Base-by-base conservation (phyloP, 2,888 invertebrate genomes). In the Lordiphosa fenestrarum region DNA sequence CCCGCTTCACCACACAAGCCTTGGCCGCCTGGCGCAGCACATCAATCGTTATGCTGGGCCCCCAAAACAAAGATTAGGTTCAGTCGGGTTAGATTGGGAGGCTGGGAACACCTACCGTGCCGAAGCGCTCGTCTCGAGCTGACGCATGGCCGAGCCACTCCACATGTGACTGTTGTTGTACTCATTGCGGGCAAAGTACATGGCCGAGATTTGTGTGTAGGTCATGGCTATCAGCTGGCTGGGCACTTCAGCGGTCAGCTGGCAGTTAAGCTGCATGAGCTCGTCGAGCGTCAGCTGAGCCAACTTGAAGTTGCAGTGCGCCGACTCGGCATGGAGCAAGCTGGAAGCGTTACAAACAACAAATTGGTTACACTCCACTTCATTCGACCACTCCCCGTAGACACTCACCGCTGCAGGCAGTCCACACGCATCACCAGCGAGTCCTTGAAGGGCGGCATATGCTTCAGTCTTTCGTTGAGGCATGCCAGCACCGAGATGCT, bases 1-100 rank as follows among this genome's bases (percentile, higher is more conserved):
- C 93, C 38, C 97, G 92, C 91, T 96, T 97, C 42, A 96, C 94
- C 40, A 97, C 96, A 90, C 97, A 97, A 13, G 96, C 94, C 89
- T 96, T 97, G 63, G 96, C 94, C 76, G 96, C 95, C 86, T 96
- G 95, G 46, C 97, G 92, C 37, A 97, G 90, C 52, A 96, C 95
- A 88, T 97, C 96, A 52, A 97, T 92, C 35, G 93, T 92, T 61
- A 94, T 92, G 87, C 94, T 93, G 51, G 36, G 9, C 41, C 19
- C 10, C 23, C 9, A 42, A 13, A 49, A 57, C 7, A 54, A 12
- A 19, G 38, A 39, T 40, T 9, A 15, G 25, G 12, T n/a, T 5
- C 1, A 7, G 3, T 12, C 4, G 6, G n/a, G 6, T 39, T 5
- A 38, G 37, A 57, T 38, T 6, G 1, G 40, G 37, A 12, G 0